Evolutionary conservation across 2,888 invertebrate genomes (phyloP).

Genomic region (Harpalus rubripes): DNA sequence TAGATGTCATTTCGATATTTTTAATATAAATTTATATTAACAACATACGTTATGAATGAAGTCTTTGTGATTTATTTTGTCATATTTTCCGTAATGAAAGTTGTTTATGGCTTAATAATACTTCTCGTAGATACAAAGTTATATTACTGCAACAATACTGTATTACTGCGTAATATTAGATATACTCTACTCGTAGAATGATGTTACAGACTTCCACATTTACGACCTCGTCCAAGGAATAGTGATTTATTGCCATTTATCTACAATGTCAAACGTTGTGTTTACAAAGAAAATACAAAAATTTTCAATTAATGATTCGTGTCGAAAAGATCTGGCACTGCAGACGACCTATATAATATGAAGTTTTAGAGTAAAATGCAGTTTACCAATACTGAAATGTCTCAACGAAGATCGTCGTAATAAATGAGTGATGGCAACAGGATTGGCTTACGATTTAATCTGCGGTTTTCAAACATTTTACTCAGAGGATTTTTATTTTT

Average conservation of each 20-base stretch:
- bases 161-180: neutral
- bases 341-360: slow-evolving; percentile 17
- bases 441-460: neutral
- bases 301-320: neutral
- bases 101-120: neutral
- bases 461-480: neutral
- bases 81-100: neutral
- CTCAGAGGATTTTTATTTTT: neutral
- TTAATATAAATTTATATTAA: too few relatives aligned
- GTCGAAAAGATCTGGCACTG: neutral
- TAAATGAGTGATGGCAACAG: slow-evolving; percentile 8
- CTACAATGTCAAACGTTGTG: neutral
- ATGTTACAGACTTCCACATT: neutral
- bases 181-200: neutral
- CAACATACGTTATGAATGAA: neutral
- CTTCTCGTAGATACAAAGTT: neutral
- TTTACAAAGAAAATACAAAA: neutral
- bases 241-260: neutral
- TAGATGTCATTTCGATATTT: too few relatives aligned
- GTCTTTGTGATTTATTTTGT: neutral
- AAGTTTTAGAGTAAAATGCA: slow-evolving; percentile 30
- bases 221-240: neutral
- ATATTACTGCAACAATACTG: neutral
- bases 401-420: slow-evolving; percentile 1
- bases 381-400: slow-evolving; percentile 7